phyloP scores from a whole-genome alignment of 2,797 vertebrate genomes.

The Mormyrops attenuatus region DNA sequence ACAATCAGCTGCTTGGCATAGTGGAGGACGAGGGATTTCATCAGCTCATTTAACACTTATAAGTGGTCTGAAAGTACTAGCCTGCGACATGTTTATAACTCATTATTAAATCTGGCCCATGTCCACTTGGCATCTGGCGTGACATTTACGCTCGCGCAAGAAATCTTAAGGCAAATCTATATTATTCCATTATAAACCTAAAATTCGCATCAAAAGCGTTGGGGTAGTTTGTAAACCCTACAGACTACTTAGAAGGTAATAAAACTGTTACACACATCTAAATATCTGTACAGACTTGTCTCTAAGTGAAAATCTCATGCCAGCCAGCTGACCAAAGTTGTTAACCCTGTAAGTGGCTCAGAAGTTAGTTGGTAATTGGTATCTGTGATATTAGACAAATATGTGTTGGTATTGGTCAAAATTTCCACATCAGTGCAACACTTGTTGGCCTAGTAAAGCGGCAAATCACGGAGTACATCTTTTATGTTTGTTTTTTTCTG shows the following conservation, averaged over 20 bases:
- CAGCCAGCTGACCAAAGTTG: background rate
- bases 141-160: background rate
- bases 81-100: background rate
- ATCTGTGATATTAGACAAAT: background rate
- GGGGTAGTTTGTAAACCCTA: background rate
- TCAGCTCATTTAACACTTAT: background rate
- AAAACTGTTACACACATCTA: background rate
- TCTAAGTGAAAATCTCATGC: background rate
- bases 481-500: background rate
- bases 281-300: background rate
- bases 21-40: background rate
- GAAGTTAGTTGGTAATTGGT: background rate
- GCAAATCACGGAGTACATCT: background rate
- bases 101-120: background rate
- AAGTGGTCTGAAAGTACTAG: background rate
- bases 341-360: background rate
- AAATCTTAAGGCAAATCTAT: background rate
- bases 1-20: background rate
- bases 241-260: background rate
- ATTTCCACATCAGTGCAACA: background rate
- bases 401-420: background rate
- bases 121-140: background rate
- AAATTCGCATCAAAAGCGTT: background rate
- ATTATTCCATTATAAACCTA: background rate
- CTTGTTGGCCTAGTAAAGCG: background rate